Percentiles rank a stretch among this genome's conserved stretches.
Conservation (phyloP, 1,140 invertebrate species). For the Tachypleus tridentatus region DNA sequence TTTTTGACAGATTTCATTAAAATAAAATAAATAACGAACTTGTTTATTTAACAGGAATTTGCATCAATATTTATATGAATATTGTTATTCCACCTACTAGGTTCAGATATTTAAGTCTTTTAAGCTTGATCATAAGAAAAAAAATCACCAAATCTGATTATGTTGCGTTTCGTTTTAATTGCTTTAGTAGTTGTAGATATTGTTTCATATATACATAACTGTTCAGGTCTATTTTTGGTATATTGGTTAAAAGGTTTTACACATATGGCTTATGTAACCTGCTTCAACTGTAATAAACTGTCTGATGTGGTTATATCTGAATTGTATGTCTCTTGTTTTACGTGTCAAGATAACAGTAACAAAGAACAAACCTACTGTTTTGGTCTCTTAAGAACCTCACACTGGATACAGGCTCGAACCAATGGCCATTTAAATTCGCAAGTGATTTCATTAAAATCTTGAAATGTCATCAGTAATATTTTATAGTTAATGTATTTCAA, state of each 20-base stretch:
- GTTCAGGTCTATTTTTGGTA: constrained; percentile 21
- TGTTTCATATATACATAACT: constrained; percentile 19
- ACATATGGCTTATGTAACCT: constrained; percentile 18
- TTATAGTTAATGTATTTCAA: too few species aligned
- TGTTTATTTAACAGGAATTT: too few species aligned
- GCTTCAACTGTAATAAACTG: constrained; percentile 21
- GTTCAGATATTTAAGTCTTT: neutral
- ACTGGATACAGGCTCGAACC: too few species aligned
- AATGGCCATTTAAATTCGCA: too few species aligned
- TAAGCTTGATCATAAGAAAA: neutral
- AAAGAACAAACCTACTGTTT: too few species aligned
- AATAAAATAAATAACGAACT: too few species aligned
- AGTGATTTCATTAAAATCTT: too few species aligned
- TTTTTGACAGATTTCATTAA: too few species aligned
- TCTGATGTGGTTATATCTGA: constrained; percentile 11
- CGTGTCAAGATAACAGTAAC: too few species aligned
- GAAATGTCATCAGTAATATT: too few species aligned
- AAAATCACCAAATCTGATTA: neutral
- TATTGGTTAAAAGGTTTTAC: constrained; percentile 21
- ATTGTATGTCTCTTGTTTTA: too few species aligned
- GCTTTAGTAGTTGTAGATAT: constrained; percentile 12
- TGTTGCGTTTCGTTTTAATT: neutral
- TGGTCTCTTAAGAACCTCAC: too few species aligned
- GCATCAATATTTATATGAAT: neutral
- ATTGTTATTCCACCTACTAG: neutral